A percentile compares a stretch with the other conserved stretches of the same genome.
Evolutionary conservation across 2,797 vertebrate genomes (phyloP).

Genomic region (Epinephelus malabaricus): DNA sequence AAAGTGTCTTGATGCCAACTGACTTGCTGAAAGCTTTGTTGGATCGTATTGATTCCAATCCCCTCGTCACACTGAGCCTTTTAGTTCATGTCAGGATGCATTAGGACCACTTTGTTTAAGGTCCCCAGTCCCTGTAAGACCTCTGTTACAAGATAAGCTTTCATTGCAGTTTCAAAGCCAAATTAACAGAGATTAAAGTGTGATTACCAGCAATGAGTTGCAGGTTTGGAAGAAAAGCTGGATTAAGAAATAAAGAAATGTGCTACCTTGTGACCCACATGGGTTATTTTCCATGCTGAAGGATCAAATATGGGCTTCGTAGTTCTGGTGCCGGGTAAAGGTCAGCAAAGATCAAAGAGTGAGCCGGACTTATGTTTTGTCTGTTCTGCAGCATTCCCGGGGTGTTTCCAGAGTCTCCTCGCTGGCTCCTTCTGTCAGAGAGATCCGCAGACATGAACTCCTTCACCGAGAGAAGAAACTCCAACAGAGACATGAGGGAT

Average conservation of each 20-base stretch:
- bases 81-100: conserved; percentile 62
- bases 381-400: conserved; percentile 87
- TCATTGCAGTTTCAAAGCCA: conserved; percentile 42
- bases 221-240: conserved; percentile 29
- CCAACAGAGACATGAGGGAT: conserved; percentile 83
- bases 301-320: conserved; percentile 13
- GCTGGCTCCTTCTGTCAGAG: conserved; percentile 91
- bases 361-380: background rate
- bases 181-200: conserved; percentile 58
- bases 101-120: conserved; percentile 64
- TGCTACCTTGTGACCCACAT: conserved; percentile 11
- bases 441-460: conserved; percentile 83
- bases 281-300: conserved; percentile 40
- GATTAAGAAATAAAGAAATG: conserved; percentile 42
- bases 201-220: conserved; percentile 40
- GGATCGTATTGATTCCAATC: conserved; percentile 74
- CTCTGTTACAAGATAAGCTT: conserved; percentile 39
- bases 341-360: conserved; percentile 27
- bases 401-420: conserved; percentile 91
- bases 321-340: conserved; percentile 23
- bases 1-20: conserved; percentile 56
- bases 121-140: conserved; percentile 15
- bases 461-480: conserved; percentile 84
- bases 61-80: conserved; percentile 61
- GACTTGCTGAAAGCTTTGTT: conserved; percentile 63